Conservation (phyloP, 2,797 vertebrate genomes). For the Pelochelys cantorii region DNA sequence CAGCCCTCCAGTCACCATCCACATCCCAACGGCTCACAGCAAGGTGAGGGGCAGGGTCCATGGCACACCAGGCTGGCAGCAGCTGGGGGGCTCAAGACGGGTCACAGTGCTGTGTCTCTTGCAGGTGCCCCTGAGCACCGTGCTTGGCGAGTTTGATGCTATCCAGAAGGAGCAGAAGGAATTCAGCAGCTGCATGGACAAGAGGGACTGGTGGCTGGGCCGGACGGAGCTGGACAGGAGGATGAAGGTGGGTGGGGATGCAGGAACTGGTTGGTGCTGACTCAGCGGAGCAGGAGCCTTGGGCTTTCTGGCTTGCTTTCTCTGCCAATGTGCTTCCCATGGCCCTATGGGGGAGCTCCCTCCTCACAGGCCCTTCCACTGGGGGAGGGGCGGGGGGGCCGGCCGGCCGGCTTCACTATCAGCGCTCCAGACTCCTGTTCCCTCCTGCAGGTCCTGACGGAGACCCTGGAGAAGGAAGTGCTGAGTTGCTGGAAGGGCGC, state of each 20-base stretch:
- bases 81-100: fast-evolving
- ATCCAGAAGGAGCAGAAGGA: slow-evolving; percentile 90
- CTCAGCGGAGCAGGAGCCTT: too few species aligned
- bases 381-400: too few species aligned
- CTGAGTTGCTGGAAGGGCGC: slow-evolving; percentile 89
- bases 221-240: slow-evolving; percentile 86
- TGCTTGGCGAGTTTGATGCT: slow-evolving; percentile 87
- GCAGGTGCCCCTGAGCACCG: slow-evolving; percentile 81
- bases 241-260: slow-evolving; percentile 83
- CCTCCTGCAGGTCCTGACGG: slow-evolving; percentile 82
- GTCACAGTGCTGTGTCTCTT: neutral
- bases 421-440: neutral
- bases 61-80: fast-evolving
- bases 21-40: slow-evolving; percentile 82
- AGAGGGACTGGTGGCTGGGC: slow-evolving; percentile 91
- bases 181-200: slow-evolving; percentile 86
- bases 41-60: slow-evolving; percentile 76
- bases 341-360: neutral
- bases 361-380: neutral
- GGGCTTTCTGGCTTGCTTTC: neutral
- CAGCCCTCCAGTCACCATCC: slow-evolving; percentile 82
- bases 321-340: too few species aligned
- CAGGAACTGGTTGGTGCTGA: neutral
- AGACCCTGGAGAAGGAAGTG: slow-evolving; percentile 82
- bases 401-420: too few species aligned